Percentiles rank a stretch among this genome's conserved stretches.
Conservation (phyloP, 2,888 invertebrate species). For the Orgyia antiqua region DNA sequence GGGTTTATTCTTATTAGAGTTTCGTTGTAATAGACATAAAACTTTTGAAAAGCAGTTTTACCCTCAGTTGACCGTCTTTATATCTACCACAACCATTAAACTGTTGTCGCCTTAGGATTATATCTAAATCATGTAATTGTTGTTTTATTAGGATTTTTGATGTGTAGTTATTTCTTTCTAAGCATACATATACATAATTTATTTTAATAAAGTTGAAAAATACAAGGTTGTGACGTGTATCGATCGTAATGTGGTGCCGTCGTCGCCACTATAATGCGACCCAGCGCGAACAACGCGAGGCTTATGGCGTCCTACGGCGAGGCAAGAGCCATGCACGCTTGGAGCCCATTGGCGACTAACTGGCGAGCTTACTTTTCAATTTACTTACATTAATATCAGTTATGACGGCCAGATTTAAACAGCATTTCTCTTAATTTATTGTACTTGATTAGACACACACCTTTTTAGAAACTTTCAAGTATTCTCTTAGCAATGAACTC, state of each 20-base stretch:
- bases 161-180: not conserved
- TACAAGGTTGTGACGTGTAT: constrained; percentile 40
- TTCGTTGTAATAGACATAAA: no score
- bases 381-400: constrained; percentile 30
- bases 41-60: no score
- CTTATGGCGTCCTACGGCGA: constrained; percentile 50
- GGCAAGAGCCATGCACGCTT: constrained; percentile 46
- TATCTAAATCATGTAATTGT: not conserved
- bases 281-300: constrained; percentile 44
- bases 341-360: constrained; percentile 42
- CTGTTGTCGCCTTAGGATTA: not conserved
- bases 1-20: no score
- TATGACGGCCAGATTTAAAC: constrained; percentile 12
- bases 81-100: no score
- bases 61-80: no score
- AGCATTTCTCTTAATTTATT: constrained; percentile 4
- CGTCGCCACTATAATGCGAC: constrained; percentile 39
- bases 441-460: no score
- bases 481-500: no score
- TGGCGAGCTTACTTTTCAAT: constrained; percentile 28
- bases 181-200: constrained; percentile 10
- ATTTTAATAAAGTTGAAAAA: constrained; percentile 22
- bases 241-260: constrained; percentile 48
- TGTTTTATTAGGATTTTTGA: not conserved
- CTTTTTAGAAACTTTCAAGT: no score